These are phyloP conservation scores for Eptesicus fuscus DNA, from an alignment of 2,113 vertebrate species.

Conservation along the genomic window DNA sequence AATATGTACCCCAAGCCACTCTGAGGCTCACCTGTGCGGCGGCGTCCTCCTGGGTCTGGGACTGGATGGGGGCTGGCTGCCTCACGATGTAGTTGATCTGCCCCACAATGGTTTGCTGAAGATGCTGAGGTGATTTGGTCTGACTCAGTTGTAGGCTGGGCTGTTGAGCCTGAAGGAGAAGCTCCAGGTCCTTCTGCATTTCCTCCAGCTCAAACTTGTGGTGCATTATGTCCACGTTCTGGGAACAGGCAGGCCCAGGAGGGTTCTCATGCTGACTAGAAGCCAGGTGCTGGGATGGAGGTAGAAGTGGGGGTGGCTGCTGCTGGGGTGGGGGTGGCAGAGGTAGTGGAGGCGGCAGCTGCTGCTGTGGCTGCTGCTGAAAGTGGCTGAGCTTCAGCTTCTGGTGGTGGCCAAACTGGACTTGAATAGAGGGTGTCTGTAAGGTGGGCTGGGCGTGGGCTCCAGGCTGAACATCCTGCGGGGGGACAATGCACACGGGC, in stretches of 20 bases:
- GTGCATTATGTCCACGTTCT: conserved; percentile 83
- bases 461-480: conserved; percentile 72
- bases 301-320: conserved; percentile 47
- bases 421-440: conserved; percentile 77
- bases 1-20: neutral
- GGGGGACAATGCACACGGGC: conserved; percentile 71
- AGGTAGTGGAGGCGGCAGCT: conserved; percentile 20
- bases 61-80: conserved; percentile 80
- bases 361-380: conserved; percentile 70
- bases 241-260: conserved; percentile 80
- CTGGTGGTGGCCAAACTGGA: conserved; percentile 80
- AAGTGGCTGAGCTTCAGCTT: conserved; percentile 74
- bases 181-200: conserved; percentile 85
- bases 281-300: conserved; percentile 41
- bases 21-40: conserved; percentile 76
- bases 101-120: conserved; percentile 82
- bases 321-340: conserved; percentile 33
- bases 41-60: conserved; percentile 79
- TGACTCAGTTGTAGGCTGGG: conserved; percentile 83
- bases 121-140: conserved; percentile 83
- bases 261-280: conserved; percentile 63
- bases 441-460: conserved; percentile 62
- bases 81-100: conserved; percentile 87
- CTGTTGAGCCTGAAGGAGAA: conserved; percentile 85
- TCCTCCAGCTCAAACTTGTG: conserved; percentile 85